Percentiles rank a stretch among this genome's conserved stretches.
These are phyloP conservation scores for Poeciliopsis paucimaculata DNA, from an alignment of 2,797 vertebrate genomes.

Conservation along the genomic window DNA sequence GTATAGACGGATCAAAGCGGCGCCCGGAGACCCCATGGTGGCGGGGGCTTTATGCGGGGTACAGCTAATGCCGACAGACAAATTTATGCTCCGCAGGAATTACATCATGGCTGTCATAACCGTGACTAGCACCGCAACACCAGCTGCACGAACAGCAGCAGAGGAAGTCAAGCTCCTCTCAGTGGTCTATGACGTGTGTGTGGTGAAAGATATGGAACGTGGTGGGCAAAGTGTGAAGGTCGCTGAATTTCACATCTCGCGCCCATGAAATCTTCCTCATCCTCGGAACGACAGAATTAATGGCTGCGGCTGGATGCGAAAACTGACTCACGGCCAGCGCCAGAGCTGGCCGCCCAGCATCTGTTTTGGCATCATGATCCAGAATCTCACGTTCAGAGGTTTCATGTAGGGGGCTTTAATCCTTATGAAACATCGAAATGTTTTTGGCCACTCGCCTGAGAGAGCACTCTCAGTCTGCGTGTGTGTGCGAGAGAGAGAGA, in stretches of 20 bases:
- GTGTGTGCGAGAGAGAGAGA: background rate
- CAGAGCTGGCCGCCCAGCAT: conserved; percentile 50
- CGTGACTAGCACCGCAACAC: conserved; percentile 19
- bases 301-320: conserved; percentile 35
- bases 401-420: conserved; percentile 63
- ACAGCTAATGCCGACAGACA: conserved; percentile 47
- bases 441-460: conserved; percentile 55
- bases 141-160: conserved; percentile 11
- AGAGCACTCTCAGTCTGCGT: conserved; percentile 46
- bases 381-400: conserved; percentile 54
- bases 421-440: conserved; percentile 61
- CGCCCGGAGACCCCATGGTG: conserved; percentile 23
- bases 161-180: conserved; percentile 40
- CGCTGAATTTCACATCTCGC: conserved; percentile 52
- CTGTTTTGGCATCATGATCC: conserved; percentile 61
- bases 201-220: conserved; percentile 52
- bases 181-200: conserved; percentile 31
- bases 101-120: conserved; percentile 14
- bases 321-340: conserved; percentile 51
- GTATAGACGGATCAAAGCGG: conserved; percentile 55
- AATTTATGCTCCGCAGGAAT: conserved; percentile 8
- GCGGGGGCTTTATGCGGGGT: conserved; percentile 20
- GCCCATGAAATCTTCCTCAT: background rate
- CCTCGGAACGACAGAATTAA: conserved; percentile 16
- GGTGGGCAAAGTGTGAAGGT: conserved; percentile 51